phyloP scores from a whole-genome alignment of 2,113 vertebrate genomes.

The Pipra filicauda region DNA sequence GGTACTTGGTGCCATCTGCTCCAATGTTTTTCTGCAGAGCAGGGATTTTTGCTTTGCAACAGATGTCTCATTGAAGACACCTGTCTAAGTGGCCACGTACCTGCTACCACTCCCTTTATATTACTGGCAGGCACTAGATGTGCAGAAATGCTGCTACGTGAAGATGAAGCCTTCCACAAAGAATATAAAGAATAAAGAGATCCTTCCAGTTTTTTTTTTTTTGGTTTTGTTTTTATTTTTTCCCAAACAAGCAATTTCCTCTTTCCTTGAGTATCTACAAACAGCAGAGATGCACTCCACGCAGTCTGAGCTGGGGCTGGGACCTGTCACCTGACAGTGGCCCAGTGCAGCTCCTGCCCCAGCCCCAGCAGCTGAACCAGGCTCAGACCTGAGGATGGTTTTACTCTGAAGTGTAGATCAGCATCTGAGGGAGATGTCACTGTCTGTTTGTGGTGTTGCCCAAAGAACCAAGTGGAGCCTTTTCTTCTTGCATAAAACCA shows the following conservation, averaged over 20 bases:
- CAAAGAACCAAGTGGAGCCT: background rate
- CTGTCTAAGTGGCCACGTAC: fast-evolving
- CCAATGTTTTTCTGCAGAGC: background rate
- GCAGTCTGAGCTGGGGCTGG: background rate
- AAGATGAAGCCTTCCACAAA: background rate
- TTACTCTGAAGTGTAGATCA: background rate
- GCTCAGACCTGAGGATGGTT: background rate
- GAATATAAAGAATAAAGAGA: background rate
- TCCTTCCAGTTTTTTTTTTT: background rate
- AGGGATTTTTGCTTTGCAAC: background rate
- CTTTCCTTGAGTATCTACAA: background rate
- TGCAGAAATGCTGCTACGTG: background rate
- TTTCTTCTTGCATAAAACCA: background rate
- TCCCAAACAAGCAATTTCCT: background rate
- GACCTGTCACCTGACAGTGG: background rate
- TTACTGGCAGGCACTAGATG: background rate
- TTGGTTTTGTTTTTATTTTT: background rate
- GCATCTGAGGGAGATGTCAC: fast-evolving
- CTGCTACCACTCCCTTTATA: background rate
- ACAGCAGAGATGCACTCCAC: background rate
- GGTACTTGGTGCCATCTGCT: background rate
- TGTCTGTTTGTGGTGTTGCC: background rate
- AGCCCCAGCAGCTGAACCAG: background rate
- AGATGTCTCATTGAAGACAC: background rate
- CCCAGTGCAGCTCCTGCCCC: background rate